phyloP scores from a whole-genome alignment of 2,797 vertebrate genomes.

The Malacoraja senta region DNA sequence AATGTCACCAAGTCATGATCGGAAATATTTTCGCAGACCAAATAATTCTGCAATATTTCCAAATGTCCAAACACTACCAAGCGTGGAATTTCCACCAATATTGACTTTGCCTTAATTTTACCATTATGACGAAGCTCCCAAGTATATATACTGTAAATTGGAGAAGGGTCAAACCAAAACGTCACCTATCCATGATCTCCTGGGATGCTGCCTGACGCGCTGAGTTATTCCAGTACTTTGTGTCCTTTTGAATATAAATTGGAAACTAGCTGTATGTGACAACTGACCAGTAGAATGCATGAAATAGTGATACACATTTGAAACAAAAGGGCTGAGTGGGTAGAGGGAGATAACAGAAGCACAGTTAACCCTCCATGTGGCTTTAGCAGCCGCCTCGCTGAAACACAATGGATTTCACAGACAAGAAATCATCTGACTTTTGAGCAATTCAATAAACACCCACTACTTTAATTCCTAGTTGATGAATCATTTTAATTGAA shows the following conservation, averaged over 20 bases:
- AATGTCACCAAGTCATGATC: not conserved
- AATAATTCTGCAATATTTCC: not conserved
- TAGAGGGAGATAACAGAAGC: not conserved
- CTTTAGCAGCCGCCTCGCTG: not conserved
- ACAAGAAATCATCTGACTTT: not conserved
- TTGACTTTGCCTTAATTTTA: not conserved
- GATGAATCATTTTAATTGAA: conserved; percentile 28
- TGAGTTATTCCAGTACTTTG: too few relatives aligned
- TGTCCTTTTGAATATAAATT: not conserved
- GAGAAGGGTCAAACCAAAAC: too few relatives aligned
- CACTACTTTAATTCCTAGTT: conserved; percentile 20
- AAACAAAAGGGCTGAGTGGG: not conserved
- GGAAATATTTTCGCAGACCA: not conserved
- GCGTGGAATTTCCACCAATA: not conserved
- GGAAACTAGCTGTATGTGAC: not conserved
- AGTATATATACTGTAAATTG: not conserved
- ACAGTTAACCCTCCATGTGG: not conserved
- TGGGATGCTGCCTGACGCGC: too few relatives aligned
- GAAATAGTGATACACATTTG: not conserved
- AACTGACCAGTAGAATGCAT: not conserved
- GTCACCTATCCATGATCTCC: too few relatives aligned
- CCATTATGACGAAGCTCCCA: not conserved
- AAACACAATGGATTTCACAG: conserved; percentile 20
- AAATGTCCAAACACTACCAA: not conserved
- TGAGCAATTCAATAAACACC: conserved; percentile 31